These are phyloP conservation scores for Sebastes kiyomatsui DNA, from an alignment of 2,797 vertebrate genomes.

Conservation along the genomic window DNA sequence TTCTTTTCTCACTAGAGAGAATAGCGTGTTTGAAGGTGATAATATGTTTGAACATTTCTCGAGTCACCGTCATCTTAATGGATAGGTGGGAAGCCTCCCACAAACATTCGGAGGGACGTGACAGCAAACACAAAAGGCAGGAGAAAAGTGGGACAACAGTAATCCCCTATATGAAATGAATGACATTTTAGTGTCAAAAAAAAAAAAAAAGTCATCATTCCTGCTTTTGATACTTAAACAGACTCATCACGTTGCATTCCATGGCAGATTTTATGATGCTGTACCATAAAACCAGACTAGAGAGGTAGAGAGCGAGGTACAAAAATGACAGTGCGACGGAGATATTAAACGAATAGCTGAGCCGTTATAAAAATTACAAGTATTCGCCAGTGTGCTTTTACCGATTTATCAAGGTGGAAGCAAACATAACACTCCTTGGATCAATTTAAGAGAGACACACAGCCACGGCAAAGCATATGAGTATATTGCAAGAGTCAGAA, in stretches of 20 bases:
- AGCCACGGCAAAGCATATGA: neutral
- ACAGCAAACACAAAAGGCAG: constrained; percentile 41
- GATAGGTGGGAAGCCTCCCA: constrained; percentile 31
- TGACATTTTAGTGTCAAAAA: constrained; percentile 34
- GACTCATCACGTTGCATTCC: constrained; percentile 20
- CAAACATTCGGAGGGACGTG: constrained; percentile 26
- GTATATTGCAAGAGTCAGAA: neutral
- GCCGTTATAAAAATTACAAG: neutral
- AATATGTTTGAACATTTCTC: constrained; percentile 32
- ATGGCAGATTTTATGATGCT: constrained; percentile 18
- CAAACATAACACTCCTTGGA: neutral
- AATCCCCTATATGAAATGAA: constrained; percentile 56
- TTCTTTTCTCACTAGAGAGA: neutral
- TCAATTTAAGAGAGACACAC: neutral
- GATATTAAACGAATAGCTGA: neutral
- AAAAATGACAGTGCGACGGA: neutral
- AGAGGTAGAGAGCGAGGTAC: neutral
- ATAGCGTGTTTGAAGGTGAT: constrained; percentile 35
- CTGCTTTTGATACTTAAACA: constrained; percentile 28
- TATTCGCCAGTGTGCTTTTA: neutral
- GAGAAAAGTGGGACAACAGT: constrained; percentile 51
- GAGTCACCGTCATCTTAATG: constrained; percentile 14
- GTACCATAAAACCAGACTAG: constrained; percentile 13
- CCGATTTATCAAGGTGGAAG: neutral
- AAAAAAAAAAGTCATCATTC: constrained; percentile 5